These are phyloP conservation scores for Cenopis cana DNA, from an alignment of 2,888 invertebrate species.

Conservation along the genomic window DNA sequence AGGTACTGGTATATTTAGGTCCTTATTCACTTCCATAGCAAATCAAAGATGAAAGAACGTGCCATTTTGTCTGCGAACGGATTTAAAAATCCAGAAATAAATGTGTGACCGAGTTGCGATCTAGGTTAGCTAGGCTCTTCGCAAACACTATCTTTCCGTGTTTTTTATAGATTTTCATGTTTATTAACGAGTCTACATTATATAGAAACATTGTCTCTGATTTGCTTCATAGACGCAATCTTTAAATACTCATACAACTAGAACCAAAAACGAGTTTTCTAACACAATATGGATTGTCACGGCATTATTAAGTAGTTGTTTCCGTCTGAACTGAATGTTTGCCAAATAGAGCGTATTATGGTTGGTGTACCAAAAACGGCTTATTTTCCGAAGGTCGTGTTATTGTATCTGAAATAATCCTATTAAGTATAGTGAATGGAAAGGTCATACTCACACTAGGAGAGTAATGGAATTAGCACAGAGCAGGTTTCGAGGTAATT, in stretches of 20 bases:
- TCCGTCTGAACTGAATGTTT: not conserved
- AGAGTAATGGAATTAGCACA: constrained; percentile 6
- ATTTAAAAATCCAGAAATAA: constrained; percentile 26
- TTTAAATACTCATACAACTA: too few species aligned
- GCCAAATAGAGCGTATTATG: not conserved
- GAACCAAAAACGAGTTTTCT: too few species aligned
- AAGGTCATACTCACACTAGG: not conserved
- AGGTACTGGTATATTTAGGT: not conserved
- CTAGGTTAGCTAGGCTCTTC: constrained; percentile 12
- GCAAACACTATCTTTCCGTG: not conserved
- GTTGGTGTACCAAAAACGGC: not conserved
- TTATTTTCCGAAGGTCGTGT: not conserved
- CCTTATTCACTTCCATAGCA: not conserved
- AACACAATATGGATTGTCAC: too few species aligned
- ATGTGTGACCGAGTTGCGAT: constrained; percentile 27
- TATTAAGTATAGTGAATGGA: not conserved
- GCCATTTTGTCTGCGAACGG: not conserved
- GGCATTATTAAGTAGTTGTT: not conserved
- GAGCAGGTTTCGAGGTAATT: not conserved
- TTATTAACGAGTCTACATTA: not conserved
- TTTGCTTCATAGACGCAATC: not conserved
- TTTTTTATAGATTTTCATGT: not conserved
- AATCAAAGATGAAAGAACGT: constrained; percentile 4
- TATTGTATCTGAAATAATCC: constrained; percentile 25
- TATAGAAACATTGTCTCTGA: not conserved